A percentile compares a stretch with the other conserved stretches of the same genome.
Conservation (phyloP, 2,888 invertebrate species). For the Gandaritis pyraliata region DNA sequence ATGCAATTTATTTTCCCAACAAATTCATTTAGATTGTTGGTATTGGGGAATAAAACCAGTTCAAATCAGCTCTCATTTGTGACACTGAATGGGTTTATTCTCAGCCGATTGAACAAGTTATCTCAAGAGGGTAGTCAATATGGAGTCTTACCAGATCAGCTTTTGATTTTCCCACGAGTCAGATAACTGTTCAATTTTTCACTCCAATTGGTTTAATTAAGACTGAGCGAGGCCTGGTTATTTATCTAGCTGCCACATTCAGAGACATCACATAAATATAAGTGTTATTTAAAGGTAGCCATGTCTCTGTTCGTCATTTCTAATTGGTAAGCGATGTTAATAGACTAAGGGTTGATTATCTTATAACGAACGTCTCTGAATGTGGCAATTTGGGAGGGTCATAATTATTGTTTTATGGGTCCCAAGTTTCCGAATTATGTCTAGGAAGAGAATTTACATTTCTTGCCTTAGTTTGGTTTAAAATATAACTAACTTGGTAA, state of each 20-base stretch:
- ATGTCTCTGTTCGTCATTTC: too few relatives aligned
- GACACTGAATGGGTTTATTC: not conserved
- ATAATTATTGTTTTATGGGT: constrained; percentile 32
- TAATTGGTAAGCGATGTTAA: too few relatives aligned
- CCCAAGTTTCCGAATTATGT: constrained; percentile 22
- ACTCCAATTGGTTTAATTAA: constrained; percentile 49
- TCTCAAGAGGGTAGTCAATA: constrained; percentile 22
- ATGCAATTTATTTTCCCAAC: not conserved
- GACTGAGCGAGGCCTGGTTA: constrained; percentile 44
- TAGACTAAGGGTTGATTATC: too few relatives aligned
- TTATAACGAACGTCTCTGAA: too few relatives aligned
- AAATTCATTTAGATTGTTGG: not conserved
- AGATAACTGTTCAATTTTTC: constrained; percentile 43
- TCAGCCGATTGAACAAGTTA: constrained; percentile 5
- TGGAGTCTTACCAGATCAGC: constrained; percentile 17
- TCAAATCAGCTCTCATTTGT: not conserved
- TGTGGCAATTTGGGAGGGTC: constrained; percentile 17
- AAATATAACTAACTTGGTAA: constrained; percentile 6
- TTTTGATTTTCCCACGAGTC: constrained; percentile 42
- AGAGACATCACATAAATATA: too few relatives aligned
- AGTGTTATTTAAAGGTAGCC: too few relatives aligned
- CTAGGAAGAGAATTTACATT: constrained; percentile 21
- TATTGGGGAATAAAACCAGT: not conserved
- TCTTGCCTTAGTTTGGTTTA: constrained; percentile 2
- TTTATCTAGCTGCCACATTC: constrained; percentile 14